Evolutionary conservation across 2,888 invertebrate genomes (phyloP), one percentile per base, ranked within the genome.

Genomic region (Apodemia hepburni): DNA sequence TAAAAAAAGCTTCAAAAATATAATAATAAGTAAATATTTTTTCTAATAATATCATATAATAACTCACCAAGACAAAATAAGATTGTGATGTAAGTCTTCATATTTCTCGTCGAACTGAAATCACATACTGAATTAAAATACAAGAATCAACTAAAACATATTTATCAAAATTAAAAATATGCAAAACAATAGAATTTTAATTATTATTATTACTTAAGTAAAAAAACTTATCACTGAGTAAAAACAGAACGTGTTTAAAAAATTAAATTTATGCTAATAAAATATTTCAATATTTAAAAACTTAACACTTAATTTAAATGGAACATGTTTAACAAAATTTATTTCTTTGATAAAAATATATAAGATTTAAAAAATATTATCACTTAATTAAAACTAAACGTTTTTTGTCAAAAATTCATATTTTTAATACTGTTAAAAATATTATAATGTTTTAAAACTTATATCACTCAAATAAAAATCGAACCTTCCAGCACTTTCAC

Each of bases 401-500:
- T 17, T 47, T 2, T 47, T 47, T 8, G n/a, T 17, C 7, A 2
- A 47, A 47, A 47, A 47, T 6, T 6, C 7, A n/a, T 17, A 17
- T 47, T 17, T 17, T 15, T 17, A 1, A 47, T 7, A 8, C 3
- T 47, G 15, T 47, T 47, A 2, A 47, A 66, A 61, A 65, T 61
- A 63, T 33, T 33, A 8, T 0, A 33, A 33, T 33, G 8, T 33
- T 38, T 51, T 17, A 22, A 38, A 59, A 54, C 27, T 54, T 22
- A 54, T 59, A 54, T 59, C 45, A 61, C 42, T 64, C 42, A 61
- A 62, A 62, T 58, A 35, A 63, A 64, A 60, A 64, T 66, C 78
- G 73, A 78, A 82, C 89, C 89, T 90, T 81, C 83, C 85, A 87
- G 73, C 77, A 87, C 79, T 85, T 87, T 89, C 85, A 85, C 90